phyloP scores from a whole-genome alignment of 2,113 vertebrate genomes.

The Cyrtonyx montezumae region DNA sequence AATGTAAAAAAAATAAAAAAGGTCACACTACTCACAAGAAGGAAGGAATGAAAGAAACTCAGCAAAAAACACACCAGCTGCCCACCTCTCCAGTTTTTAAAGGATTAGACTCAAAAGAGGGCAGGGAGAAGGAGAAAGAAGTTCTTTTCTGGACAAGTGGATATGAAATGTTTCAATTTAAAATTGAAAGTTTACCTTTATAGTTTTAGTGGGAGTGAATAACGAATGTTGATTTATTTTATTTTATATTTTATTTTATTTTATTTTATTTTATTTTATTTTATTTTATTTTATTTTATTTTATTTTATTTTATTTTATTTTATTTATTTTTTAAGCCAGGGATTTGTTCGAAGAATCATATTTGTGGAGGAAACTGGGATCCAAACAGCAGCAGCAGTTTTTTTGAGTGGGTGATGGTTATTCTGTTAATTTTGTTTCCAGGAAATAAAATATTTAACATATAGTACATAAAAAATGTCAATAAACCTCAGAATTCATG shows the following conservation, averaged over 20 bases:
- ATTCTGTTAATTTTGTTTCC: background rate
- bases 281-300: background rate
- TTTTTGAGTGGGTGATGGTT: background rate
- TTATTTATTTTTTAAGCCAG: background rate
- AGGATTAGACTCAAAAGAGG: background rate
- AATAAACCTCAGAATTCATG: background rate
- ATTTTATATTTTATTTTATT: background rate
- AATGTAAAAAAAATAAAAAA: accelerated
- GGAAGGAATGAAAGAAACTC: background rate
- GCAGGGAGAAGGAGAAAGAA: background rate
- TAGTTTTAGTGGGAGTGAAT: background rate
- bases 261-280: background rate
- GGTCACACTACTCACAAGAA: background rate
- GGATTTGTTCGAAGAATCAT: background rate
- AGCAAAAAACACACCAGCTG: background rate
- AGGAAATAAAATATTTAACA: background rate
- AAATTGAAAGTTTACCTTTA: background rate
- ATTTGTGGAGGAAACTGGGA: background rate
- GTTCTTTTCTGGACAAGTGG: background rate
- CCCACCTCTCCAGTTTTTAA: background rate
- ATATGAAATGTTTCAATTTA: background rate
- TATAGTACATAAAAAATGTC: background rate
- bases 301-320: background rate
- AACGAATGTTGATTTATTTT: background rate
- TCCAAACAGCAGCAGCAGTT: background rate